Percentiles rank a stretch among this genome's conserved stretches.
Conservation (phyloP, 2,113 vertebrate genomes). For the Cyanoliseus patagonus region DNA sequence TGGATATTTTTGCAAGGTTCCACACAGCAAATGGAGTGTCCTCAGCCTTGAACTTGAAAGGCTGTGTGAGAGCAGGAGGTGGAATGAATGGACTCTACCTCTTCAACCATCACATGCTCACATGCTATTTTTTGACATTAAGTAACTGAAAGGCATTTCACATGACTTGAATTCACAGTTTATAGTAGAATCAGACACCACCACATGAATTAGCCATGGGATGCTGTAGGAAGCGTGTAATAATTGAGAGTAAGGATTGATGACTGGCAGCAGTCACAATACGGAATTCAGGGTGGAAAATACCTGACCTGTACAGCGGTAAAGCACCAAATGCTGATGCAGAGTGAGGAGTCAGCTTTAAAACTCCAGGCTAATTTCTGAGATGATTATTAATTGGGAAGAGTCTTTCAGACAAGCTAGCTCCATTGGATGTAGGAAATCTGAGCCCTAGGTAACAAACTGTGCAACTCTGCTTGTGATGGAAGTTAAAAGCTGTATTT, state of each 20-base stretch:
- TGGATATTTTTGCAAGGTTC: not conserved
- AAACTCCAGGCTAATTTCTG: not conserved
- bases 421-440: not conserved
- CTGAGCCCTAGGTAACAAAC: not conserved
- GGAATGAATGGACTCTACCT: not conserved
- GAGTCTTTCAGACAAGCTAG: not conserved
- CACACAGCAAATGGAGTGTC: not conserved
- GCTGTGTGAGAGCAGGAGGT: not conserved
- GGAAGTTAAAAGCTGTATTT: not conserved
- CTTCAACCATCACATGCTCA: constrained; percentile 6
- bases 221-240: not conserved
- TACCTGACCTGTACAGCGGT: not conserved
- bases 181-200: not conserved
- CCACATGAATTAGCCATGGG: accelerated
- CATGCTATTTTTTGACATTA: constrained; percentile 4
- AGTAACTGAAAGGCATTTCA: constrained; percentile 35
- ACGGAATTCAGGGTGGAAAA: not conserved
- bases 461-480: not conserved
- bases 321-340: not conserved
- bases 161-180: not conserved
- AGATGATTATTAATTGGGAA: not conserved
- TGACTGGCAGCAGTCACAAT: not conserved
- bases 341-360: not conserved
- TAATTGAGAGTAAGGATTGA: not conserved
- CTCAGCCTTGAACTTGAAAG: not conserved